These are phyloP conservation scores for Oscheius sp. DNA, from an alignment of 1,140 invertebrate genomes.

Conservation along the genomic window DNA sequence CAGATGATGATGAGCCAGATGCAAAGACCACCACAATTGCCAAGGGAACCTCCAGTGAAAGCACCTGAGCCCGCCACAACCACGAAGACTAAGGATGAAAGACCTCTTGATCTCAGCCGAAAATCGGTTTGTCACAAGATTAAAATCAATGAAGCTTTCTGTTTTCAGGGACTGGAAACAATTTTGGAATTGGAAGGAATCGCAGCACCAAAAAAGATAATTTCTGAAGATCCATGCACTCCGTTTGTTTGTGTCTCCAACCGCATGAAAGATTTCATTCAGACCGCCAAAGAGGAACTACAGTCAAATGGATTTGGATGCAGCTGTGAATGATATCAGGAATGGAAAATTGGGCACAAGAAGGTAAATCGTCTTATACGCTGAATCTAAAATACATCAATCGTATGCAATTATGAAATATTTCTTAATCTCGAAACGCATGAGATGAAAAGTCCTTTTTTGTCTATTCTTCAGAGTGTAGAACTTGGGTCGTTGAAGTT, in stretches of 20 bases:
- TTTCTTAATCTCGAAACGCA: too few species aligned
- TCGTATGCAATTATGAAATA: neutral
- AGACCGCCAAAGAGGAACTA: slow-evolving; percentile 35
- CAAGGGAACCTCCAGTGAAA: neutral
- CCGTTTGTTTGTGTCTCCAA: neutral
- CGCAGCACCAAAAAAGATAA: neutral
- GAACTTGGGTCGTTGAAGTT: too few species aligned
- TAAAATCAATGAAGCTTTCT: slow-evolving; percentile 16
- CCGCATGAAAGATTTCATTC: neutral
- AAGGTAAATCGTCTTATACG: slow-evolving; percentile 2
- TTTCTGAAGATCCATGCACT: slow-evolving; percentile 14
- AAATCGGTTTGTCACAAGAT: slow-evolving; percentile 11
- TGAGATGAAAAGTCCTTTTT: too few species aligned
- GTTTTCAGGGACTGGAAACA: slow-evolving; percentile 10
- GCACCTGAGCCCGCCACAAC: neutral
- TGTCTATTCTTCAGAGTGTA: too few species aligned
- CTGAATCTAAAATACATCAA: neutral
- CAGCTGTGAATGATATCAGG: slow-evolving; percentile 30
- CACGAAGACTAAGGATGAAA: slow-evolving; percentile 15
- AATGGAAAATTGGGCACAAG: slow-evolving; percentile 29
- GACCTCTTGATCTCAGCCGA: slow-evolving; percentile 28
- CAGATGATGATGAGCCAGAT: neutral
- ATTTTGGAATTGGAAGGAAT: slow-evolving; percentile 16
- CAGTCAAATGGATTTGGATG: slow-evolving; percentile 34
- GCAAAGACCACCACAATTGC: neutral